Conservation (phyloP, 1,140 invertebrate genomes). For the Campoletis sonorensis region DNA sequence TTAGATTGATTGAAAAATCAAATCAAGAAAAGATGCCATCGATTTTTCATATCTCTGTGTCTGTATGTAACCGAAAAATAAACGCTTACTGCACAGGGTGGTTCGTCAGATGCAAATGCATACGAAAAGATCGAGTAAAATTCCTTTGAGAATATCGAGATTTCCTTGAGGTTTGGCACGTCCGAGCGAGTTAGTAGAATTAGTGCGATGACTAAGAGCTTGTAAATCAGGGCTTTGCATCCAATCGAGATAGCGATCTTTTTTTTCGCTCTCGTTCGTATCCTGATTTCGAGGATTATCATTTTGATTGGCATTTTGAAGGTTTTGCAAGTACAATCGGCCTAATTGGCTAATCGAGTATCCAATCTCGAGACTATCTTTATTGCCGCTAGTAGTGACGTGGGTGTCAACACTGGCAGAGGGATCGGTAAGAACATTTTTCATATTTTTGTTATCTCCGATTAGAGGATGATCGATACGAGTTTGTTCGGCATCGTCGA, state of each 20-base stretch:
- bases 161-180: conserved; percentile 67
- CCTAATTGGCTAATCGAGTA: conserved; percentile 68
- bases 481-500: not conserved
- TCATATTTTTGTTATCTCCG: not conserved
- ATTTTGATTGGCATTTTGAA: conserved; percentile 51
- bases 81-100: conserved; percentile 26
- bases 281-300: conserved; percentile 47
- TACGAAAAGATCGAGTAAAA: conserved; percentile 71
- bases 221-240: conserved; percentile 60
- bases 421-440: not conserved
- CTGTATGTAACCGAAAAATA: not conserved
- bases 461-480: not conserved
- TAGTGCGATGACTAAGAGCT: conserved; percentile 56
- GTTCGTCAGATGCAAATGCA: conserved; percentile 69
- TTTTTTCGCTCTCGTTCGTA: conserved; percentile 52
- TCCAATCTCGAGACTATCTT: conserved; percentile 68
- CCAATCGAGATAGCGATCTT: conserved; percentile 61
- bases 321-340: conserved; percentile 59
- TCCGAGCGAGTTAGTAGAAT: conserved; percentile 59
- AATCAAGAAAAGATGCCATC: not conserved
- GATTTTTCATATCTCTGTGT: not conserved
- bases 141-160: conserved; percentile 67
- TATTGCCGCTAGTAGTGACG: conserved; percentile 60
- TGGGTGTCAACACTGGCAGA: conserved; percentile 54
- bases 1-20: not conserved